A percentile compares a stretch with the other conserved stretches of the same genome.
Conservation (phyloP, 92 coral and sea anemone genomes). For the Siderastrea radians region DNA sequence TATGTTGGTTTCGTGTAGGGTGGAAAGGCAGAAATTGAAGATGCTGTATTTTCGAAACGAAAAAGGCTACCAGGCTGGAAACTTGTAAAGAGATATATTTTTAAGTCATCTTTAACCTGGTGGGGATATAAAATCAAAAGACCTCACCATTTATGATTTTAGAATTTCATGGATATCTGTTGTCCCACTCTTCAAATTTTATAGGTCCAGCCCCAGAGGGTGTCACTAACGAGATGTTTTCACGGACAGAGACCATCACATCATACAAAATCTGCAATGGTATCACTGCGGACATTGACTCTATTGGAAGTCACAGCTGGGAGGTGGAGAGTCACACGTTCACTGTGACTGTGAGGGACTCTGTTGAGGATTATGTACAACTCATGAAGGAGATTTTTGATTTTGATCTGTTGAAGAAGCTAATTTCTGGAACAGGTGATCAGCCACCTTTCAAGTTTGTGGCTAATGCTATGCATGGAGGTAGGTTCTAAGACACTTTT, state of each 20-base stretch:
- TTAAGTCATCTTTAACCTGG: no score
- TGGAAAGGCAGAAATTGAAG: no score
- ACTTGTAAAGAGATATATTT: no score
- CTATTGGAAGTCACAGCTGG: slow-evolving; percentile 87
- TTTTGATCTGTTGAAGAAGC: slow-evolving; percentile 79
- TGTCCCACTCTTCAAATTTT: neutral
- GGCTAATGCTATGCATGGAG: slow-evolving; percentile 94
- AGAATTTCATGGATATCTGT: no score
- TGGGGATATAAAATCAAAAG: no score
- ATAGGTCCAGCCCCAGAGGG: slow-evolving; percentile 97
- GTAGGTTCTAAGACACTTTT: slow-evolving; percentile 38
- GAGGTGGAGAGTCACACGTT: slow-evolving; percentile 83
- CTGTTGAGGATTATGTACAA: slow-evolving; percentile 87
- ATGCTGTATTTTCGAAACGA: no score
- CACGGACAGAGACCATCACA: slow-evolving; percentile 72
- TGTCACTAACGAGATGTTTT: slow-evolving; percentile 86
- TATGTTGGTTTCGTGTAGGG: no score
- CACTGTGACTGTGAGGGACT: slow-evolving; percentile 86
- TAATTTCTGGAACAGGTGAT: slow-evolving; percentile 65
- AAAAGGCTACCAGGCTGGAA: no score
- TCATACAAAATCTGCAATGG: slow-evolving; percentile 86
- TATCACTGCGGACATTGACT: slow-evolving; percentile 75
- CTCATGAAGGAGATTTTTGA: slow-evolving; percentile 97
- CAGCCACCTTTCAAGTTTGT: slow-evolving; percentile 79
- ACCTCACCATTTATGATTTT: no score